Base-by-base conservation (phyloP, 2,888 invertebrate genomes). In the Hypselothyrea guttata region DNA sequence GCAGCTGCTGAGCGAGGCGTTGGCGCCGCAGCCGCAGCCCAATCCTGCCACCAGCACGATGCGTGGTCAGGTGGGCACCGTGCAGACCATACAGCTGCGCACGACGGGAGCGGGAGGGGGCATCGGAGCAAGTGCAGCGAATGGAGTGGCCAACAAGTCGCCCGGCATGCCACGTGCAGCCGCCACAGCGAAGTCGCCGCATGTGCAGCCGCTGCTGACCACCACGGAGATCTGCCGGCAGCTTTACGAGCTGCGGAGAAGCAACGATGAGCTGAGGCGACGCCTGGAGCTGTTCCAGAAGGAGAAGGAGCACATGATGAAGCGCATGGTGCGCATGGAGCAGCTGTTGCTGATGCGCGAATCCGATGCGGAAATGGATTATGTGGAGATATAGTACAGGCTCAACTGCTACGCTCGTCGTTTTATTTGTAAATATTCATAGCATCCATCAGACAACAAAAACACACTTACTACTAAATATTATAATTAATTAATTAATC, bases 221-320 rank as follows among this genome's bases (percentile, higher is more conserved):
- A 81, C 86, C 18, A 75, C 88, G 2, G 90, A 90, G 59, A 85
- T 90, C 15, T 88, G 87, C 48, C 83, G 88, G 0, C 89, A 90
- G 60, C 61, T 90, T 1, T 69, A 87, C 16, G 88, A 89, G 28
- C 59, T 90, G 38, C 83, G 87, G 9, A 86, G 87, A 13, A 82
- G 88, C 57, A 87, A 88, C 48, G 89, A 90, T 12, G 88, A 89
- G 1, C 46, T 90, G 22, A 75, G 79, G 2, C 83, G 87, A 42
- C 86, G 88, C 52, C 76, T 88, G 22, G 89, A 90, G 45, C 49
- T 82, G 8, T 81, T 85, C 1, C 84, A 88, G 52, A 89, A 86
- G 58, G 87, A 89, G 44, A 89, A 88, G 44, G 89, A 89, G 51
- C 88, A 88, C 28, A 82, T 88, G 71, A 75, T 84, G 18, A 70